Base-by-base conservation (phyloP, 2,113 vertebrate species). In the Procavia capensis region DNA sequence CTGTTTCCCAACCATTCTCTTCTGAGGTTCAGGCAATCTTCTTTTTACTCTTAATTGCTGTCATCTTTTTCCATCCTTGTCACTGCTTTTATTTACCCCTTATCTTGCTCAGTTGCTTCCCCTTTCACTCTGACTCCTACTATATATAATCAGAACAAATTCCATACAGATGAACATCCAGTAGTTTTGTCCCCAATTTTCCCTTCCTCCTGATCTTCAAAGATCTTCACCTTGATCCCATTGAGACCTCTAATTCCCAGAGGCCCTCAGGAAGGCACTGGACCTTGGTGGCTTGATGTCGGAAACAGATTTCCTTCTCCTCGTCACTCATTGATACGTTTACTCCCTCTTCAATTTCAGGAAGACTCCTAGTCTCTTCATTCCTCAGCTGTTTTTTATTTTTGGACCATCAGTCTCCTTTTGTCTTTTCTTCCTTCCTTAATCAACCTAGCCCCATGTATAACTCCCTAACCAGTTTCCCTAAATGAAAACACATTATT, bases 91-190 rank as follows among this genome's bases (percentile, higher is more conserved):
- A 70, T 50, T 94, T 81, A 75, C 25, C 43, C 22, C 66, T 86
- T 88, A 39, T 79, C 36, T 61, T 93, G 63, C 8, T 90, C 85
- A 39, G 47, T 76, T 39, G 66, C 76, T 59, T 84, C 25, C 80
- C 25, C n/a, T 91, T 87, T 87, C 34, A 78, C 57, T 17, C n/a
- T 61, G 50, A 81, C 81, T 94, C 83, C 20, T 80, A 90, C 74
- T 92, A 91, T 31, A 93, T 92, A 91, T 31, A 93, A 72, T 95
- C 54, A 90, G 95, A 90, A 88, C 54, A 91, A 63, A 94, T 57
- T 78, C 89, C 45, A 93, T 4, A 87, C 0, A 92, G 57, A 88
- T 81, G 57, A 94, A 57, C 25, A 66, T 34, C 25, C 39, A 86
- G 86, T 31, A 90, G 29, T 5, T 75, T 80, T 83, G 45, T 24